These are phyloP conservation scores for Pterobdella sp. DNA, from an alignment of 2,888 invertebrate genomes.

Conservation along the genomic window DNA sequence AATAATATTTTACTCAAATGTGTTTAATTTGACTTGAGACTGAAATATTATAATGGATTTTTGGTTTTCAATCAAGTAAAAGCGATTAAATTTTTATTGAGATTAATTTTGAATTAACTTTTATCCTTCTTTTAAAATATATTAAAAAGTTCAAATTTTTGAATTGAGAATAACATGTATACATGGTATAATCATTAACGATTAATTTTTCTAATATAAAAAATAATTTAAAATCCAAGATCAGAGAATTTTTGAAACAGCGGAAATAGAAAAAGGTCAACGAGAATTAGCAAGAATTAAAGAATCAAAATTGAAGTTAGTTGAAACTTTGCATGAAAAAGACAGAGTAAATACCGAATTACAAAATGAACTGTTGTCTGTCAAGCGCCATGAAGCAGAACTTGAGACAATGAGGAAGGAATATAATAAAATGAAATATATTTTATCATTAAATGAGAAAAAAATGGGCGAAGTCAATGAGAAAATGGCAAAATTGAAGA, in stretches of 20 bases:
- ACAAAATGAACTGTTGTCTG: neutral
- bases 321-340: neutral
- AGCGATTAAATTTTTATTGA: too few species aligned
- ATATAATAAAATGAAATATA: neutral
- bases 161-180: too few species aligned
- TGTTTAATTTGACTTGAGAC: too few species aligned
- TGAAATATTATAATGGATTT: too few species aligned
- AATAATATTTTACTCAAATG: neutral
- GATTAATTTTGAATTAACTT: too few species aligned
- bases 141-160: too few species aligned
- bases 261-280: neutral
- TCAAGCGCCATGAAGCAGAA: slow-evolving; percentile 1
- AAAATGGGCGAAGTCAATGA: neutral
- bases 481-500: slow-evolving; percentile 8
- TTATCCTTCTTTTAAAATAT: too few species aligned
- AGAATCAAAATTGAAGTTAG: neutral
- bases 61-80: too few species aligned
- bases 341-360: neutral
- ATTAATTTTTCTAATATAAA: too few species aligned
- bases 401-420: neutral
- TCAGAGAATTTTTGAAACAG: slow-evolving; percentile 2
- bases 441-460: neutral
- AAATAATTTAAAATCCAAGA: too few species aligned
- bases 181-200: too few species aligned
- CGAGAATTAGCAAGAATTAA: neutral